A percentile compares a stretch with the other conserved stretches of the same genome.
Evolutionary conservation across 1,140 invertebrate species (phyloP).

Genomic region (Drosophila grimshawi): DNA sequence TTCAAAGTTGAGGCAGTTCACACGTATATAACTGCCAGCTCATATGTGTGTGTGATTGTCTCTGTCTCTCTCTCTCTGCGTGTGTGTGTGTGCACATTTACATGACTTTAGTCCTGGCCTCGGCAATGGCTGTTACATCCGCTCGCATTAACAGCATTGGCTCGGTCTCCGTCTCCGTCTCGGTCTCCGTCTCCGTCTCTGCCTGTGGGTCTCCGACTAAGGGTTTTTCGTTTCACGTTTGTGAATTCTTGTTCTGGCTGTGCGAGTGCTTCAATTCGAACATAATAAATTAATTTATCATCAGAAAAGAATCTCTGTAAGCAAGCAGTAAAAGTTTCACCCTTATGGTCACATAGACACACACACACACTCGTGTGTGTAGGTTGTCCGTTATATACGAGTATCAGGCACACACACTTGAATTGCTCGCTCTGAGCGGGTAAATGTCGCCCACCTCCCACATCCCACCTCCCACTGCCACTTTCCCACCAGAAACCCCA

Average conservation of each 20-base stretch:
- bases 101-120: constrained; percentile 16
- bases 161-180: constrained; percentile 19
- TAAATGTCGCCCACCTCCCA: constrained; percentile 19
- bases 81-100: constrained; percentile 21
- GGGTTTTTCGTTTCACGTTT: constrained; percentile 2
- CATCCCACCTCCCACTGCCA: constrained; percentile 1
- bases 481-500: background rate
- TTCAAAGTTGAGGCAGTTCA: constrained; percentile 32
- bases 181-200: constrained; percentile 1
- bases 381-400: constrained; percentile 38
- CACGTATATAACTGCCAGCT: constrained; percentile 16
- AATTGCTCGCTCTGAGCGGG: constrained; percentile 58
- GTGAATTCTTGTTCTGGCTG: constrained; percentile 30
- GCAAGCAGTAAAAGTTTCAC: constrained; percentile 80
- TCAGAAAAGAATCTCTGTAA: constrained; percentile 82
- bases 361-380: constrained; percentile 9
- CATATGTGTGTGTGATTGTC: constrained; percentile 3
- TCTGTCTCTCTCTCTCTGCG: too few species aligned
- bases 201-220: constrained; percentile 9
- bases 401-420: constrained; percentile 56
- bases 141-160: constrained; percentile 50
- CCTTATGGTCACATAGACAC: constrained; percentile 49
- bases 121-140: constrained; percentile 55
- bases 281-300: constrained; percentile 84
- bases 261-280: constrained; percentile 77